Evolutionary conservation across 2,797 vertebrate genomes (phyloP).

Genomic region (Cetoscarus ocellatus): DNA sequence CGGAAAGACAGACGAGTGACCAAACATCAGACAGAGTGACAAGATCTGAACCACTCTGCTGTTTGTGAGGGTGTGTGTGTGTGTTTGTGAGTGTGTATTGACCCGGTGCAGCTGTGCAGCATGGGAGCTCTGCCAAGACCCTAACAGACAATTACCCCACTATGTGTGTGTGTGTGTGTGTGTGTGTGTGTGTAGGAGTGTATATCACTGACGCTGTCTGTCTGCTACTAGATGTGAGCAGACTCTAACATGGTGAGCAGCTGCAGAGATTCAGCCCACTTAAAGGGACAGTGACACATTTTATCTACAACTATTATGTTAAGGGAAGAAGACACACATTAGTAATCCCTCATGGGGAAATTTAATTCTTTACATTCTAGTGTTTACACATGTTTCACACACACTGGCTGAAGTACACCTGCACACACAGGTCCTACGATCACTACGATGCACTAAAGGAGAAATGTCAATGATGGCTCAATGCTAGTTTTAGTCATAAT

Average conservation of each 20-base stretch:
- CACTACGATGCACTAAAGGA: no score
- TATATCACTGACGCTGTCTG: conserved; percentile 66
- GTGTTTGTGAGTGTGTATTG: conserved; percentile 47
- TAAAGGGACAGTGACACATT: conserved; percentile 69
- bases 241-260: conserved; percentile 74
- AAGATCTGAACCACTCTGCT: conserved; percentile 27
- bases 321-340: no score
- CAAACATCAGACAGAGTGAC: conserved; percentile 40
- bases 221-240: conserved; percentile 75
- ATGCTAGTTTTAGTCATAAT: no score
- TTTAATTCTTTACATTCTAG: no score
- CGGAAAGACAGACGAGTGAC: conserved; percentile 33
- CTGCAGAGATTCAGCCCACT: conserved; percentile 54
- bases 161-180: conserved; percentile 67
- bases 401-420: no score
- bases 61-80: conserved; percentile 4
- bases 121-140: conserved; percentile 72
- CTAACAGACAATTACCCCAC: conserved; percentile 81
- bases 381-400: no score
- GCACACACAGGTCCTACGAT: no score
- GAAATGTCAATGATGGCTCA: no score
- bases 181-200: conserved; percentile 47
- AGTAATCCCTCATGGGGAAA: no score
- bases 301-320: not conserved
- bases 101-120: conserved; percentile 77